These are phyloP conservation scores for Holocentrus rufus DNA, from an alignment of 2,797 vertebrate species.

Conservation along the genomic window DNA sequence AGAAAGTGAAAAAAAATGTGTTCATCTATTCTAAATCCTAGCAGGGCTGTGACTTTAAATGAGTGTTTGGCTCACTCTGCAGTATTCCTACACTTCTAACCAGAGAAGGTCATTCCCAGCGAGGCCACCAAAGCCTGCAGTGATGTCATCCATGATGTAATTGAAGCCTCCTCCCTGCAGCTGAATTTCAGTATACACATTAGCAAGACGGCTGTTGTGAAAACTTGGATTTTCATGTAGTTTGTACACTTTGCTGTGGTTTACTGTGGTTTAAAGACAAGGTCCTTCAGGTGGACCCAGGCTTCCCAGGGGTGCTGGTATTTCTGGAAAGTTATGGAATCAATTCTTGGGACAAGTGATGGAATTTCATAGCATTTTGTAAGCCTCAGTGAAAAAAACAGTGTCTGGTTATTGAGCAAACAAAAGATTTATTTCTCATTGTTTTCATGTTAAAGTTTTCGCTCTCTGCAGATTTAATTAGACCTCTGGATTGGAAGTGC, in stretches of 20 bases:
- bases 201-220: neutral
- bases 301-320: too few relatives aligned
- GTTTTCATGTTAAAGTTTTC: too few relatives aligned
- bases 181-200: conserved; percentile 15
- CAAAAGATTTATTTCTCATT: too few relatives aligned
- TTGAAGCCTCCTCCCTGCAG: conserved; percentile 46
- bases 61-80: neutral
- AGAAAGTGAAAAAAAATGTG: neutral
- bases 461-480: too few relatives aligned
- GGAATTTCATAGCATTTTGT: too few relatives aligned
- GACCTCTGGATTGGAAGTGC: too few relatives aligned
- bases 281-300: too few relatives aligned
- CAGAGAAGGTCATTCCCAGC: conserved; percentile 12
- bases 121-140: neutral
- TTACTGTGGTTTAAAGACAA: too few relatives aligned
- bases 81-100: neutral
- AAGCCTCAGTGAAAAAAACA: too few relatives aligned
- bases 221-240: neutral
- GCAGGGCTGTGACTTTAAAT: conserved; percentile 7
- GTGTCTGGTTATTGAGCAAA: too few relatives aligned
- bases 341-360: too few relatives aligned
- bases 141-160: conserved; percentile 42
- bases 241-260: neutral
- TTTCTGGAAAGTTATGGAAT: too few relatives aligned
- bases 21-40: neutral